Base-by-base conservation (phyloP, 2,797 vertebrate species). In the Acridotheres tristis region DNA sequence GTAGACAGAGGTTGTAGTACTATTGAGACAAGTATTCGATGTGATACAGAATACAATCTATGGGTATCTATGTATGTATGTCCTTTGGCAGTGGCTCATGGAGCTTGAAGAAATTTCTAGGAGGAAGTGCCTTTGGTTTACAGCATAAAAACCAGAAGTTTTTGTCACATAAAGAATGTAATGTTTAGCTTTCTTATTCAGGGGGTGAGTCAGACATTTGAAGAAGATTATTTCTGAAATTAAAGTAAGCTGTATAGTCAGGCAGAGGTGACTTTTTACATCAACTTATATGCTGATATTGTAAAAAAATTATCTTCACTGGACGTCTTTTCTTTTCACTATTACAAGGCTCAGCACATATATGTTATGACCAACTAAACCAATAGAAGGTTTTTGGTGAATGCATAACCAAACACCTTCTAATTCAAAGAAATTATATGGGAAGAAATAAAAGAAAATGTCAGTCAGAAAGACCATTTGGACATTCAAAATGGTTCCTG, bases 281-380 rank as follows among this genome's bases (percentile, higher is more conserved):
- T 32, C 25, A 88, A 58, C 5, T 8, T n/a, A 40, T 23, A 32
- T 62, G 10, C 68, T 77, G 40, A 34, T 45, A 42, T 7, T 2
- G 18, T 15, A 61, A 38, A 57, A 85, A 89, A 86, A 85, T 32
- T 50, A 17, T 63, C 23, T 80, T 42, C 36, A 66, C 6, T 51
- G 16, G 12, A 17, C 11, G 71, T 34, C 30, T 81, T 62, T 6
- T 47, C 10, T 48, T 88, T 89, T 74, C 38, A 26, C 4, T 53
- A 1, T n/a, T 61, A 61, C 21, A 81, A 69, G 13, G 16, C 5
- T 78, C 23, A 58, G 13, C 11, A 51, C 15, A 23, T 88, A 47
- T 68, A 58, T 96, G 95, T 96, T 67, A 93, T 81, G 65, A 81
- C 62, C 38, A 82, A 26, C 45, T 89, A 93, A 87, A 45, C 30